phyloP scores from a whole-genome alignment of 2,113 vertebrate species.

The Ursus arctos region DNA sequence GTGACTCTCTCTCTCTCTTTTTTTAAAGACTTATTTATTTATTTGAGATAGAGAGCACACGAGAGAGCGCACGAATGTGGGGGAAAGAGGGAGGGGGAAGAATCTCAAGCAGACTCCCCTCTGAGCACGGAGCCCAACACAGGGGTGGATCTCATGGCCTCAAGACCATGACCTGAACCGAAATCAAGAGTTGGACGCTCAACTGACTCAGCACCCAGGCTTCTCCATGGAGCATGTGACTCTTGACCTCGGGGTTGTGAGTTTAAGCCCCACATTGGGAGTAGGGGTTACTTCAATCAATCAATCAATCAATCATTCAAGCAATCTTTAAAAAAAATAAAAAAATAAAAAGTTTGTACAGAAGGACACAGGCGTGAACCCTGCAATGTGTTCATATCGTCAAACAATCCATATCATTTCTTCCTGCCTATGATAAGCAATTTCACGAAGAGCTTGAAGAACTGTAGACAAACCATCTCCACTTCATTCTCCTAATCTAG shows the following conservation, averaged over 20 bases:
- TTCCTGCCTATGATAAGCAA: not conserved
- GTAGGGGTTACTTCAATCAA: not conserved
- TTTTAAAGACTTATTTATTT: not conserved
- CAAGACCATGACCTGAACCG: too few species aligned
- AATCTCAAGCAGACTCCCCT: too few species aligned
- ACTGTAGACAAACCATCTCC: not conserved
- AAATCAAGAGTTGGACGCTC: too few species aligned
- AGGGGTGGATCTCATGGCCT: too few species aligned
- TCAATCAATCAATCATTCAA: not conserved
- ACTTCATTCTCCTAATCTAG: not conserved
- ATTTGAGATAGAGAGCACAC: not conserved
- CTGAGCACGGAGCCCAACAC: too few species aligned
- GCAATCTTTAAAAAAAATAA: not conserved
- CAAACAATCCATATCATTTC: not conserved
- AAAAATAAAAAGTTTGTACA: not conserved
- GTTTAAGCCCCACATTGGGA: not conserved
- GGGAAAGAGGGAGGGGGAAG: not conserved
- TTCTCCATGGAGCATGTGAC: not conserved
- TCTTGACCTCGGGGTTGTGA: not conserved
- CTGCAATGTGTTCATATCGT: not conserved
- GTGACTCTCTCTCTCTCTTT: not conserved
- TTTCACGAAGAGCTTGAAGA: not conserved
- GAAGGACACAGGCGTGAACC: not conserved
- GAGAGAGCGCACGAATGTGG: not conserved
- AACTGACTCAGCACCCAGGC: too few species aligned